phyloP scores from a whole-genome alignment of 1,140 invertebrate species.

The Ips nitidus region DNA sequence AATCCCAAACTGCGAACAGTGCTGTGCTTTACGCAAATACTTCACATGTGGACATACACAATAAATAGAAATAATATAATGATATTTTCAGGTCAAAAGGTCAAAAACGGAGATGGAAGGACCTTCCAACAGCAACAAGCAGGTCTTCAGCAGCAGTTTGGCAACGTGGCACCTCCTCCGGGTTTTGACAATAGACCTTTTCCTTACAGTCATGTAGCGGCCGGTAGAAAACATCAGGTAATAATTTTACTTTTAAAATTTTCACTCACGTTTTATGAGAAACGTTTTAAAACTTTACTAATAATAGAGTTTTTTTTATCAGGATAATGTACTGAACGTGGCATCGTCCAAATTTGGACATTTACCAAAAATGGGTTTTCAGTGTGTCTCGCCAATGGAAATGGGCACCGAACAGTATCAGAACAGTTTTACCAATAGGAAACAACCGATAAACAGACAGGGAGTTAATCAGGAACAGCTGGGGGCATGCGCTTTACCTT shows the following conservation, averaged over 20 bases:
- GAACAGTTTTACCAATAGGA: neutral
- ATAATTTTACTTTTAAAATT: neutral
- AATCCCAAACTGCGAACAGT: no score
- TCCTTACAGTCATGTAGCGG: neutral
- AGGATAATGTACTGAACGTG: no score
- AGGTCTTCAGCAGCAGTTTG: neutral
- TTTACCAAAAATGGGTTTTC: neutral
- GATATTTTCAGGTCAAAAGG: conserved; percentile 24
- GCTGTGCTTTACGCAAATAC: no score
- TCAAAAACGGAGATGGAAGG: conserved; percentile 27
- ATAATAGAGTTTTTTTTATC: no score
- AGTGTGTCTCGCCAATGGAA: conserved; percentile 31
- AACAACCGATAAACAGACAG: conserved; percentile 9
- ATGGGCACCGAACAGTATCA: conserved; percentile 26
- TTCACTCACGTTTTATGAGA: no score
- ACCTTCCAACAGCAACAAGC: conserved; percentile 9
- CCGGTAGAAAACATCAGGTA: conserved; percentile 23
- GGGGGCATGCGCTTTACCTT: conserved; percentile 5
- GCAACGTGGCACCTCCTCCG: conserved; percentile 29
- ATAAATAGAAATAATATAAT: neutral
- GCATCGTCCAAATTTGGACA: neutral
- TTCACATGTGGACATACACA: neutral
- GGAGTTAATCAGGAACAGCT: conserved; percentile 35
- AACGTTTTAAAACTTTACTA: no score
- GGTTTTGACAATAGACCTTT: conserved; percentile 27